phyloP scores from a whole-genome alignment of 2,797 vertebrate species.

The Bryconaethiops microstoma region DNA sequence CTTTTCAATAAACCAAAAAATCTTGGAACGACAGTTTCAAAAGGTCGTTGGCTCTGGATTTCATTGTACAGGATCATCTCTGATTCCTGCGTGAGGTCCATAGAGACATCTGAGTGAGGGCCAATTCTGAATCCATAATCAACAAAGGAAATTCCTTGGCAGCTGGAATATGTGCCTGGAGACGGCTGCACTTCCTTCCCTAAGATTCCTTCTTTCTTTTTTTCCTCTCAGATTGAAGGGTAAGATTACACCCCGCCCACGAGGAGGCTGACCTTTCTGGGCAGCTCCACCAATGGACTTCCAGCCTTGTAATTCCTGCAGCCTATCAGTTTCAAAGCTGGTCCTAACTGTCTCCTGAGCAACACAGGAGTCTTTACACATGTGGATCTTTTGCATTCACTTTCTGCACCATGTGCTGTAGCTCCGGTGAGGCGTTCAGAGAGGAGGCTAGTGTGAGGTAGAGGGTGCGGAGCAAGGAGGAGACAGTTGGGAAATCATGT shows the following conservation, averaged over 20 bases:
- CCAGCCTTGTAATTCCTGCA: slow-evolving; percentile 14
- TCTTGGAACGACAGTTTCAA: slow-evolving; percentile 5
- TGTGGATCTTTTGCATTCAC: slow-evolving; percentile 56
- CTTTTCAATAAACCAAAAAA: not conserved
- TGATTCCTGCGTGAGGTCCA: not conserved
- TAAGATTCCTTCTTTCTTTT: slow-evolving; percentile 54
- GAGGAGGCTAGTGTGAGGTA: slow-evolving; percentile 3
- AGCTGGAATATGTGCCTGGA: slow-evolving; percentile 57
- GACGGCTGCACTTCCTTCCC: slow-evolving; percentile 60
- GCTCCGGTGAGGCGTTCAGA: slow-evolving; percentile 37
- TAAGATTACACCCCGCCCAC: slow-evolving; percentile 59
- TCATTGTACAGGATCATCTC: not conserved
- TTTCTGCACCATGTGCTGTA: slow-evolving; percentile 7
- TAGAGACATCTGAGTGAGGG: not conserved
- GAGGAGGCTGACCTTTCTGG: slow-evolving; percentile 30
- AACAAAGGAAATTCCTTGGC: slow-evolving; percentile 65
- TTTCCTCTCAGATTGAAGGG: slow-evolving; percentile 50
- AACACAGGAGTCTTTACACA: slow-evolving; percentile 57
- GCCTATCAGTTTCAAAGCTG: slow-evolving; percentile 56
- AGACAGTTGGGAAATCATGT: slow-evolving; percentile 28
- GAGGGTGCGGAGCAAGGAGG: slow-evolving; percentile 5
- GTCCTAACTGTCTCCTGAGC: slow-evolving; percentile 58
- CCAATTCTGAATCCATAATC: slow-evolving; percentile 46
- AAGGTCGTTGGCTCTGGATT: not conserved
- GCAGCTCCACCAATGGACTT: slow-evolving; percentile 61